Conservation (phyloP, 2,797 vertebrate genomes). For the Sebastes oblongus region DNA sequence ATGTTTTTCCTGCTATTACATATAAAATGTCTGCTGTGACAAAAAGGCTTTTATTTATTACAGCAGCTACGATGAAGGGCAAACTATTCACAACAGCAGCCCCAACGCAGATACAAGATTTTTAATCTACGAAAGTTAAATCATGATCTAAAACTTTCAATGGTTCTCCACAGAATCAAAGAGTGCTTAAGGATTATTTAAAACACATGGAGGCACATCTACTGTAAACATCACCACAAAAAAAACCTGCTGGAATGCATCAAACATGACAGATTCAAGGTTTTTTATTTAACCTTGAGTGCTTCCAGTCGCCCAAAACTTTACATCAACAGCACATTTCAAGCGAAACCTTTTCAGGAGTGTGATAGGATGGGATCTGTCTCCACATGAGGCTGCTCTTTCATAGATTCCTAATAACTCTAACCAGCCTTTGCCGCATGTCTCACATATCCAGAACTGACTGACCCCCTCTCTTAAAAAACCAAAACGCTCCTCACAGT, state of each 20-base stretch:
- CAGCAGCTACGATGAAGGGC: not conserved
- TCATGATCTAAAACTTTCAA: too few species aligned
- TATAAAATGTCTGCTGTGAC: not conserved
- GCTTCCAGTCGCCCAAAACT: not conserved
- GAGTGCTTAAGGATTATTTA: too few species aligned
- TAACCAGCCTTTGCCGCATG: not conserved
- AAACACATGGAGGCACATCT: too few species aligned
- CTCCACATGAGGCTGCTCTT: constrained; percentile 14
- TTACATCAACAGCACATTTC: not conserved
- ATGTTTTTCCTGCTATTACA: not conserved
- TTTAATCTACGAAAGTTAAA: not conserved
- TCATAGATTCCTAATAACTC: constrained; percentile 5
- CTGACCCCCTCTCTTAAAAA: constrained; percentile 19
- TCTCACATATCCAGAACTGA: constrained; percentile 32
- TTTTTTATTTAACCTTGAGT: not conserved
- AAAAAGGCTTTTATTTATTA: not conserved
- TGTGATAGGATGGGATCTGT: not conserved
- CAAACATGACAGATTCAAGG: not conserved
- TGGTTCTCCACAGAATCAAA: too few species aligned
- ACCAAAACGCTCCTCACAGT: constrained; percentile 11
- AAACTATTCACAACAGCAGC: not conserved
- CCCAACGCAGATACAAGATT: not conserved
- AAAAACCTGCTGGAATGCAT: not conserved
- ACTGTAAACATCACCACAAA: not conserved
- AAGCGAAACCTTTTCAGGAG: not conserved